A percentile compares a stretch with the other conserved stretches of the same genome.
Evolutionary conservation across 2,797 vertebrate species (phyloP).

Genomic region (Micromesistius poutassou): DNA sequence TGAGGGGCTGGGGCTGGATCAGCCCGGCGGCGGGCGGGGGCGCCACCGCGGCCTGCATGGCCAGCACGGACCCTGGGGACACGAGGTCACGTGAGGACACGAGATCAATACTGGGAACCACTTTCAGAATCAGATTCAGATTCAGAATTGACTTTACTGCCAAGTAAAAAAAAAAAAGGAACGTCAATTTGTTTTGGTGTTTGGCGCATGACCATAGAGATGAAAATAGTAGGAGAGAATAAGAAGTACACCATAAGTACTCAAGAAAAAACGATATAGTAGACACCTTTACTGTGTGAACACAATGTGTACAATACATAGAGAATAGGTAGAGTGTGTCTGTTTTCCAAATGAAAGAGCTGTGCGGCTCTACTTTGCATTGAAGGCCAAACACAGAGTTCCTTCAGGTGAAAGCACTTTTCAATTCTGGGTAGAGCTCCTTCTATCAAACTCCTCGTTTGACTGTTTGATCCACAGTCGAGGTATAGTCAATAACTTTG

Average conservation of each 20-base stretch:
- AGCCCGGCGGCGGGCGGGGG: slow-evolving; percentile 82
- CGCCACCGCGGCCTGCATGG: slow-evolving; percentile 79
- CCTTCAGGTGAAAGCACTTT: not conserved
- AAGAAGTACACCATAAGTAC: no score
- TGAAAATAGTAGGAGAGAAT: no score
- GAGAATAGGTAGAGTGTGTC: slow-evolving; percentile 4
- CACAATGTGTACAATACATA: no score
- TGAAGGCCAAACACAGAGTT: not conserved
- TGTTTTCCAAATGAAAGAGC: not conserved
- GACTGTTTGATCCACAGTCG: no score
- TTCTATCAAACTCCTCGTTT: no score
- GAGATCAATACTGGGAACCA: not conserved
- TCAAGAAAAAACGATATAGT: no score
- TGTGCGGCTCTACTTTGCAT: no score
- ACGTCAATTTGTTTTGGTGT: no score
- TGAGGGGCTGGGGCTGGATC: slow-evolving; percentile 93
- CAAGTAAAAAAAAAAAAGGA: no score
- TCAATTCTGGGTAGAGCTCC: not conserved
- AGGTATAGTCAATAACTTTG: not conserved
- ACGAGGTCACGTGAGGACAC: no score
- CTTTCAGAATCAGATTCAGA: not conserved
- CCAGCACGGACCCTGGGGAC: slow-evolving; percentile 77
- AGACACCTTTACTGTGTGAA: no score
- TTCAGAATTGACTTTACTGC: no score
- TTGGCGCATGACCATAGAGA: not conserved